Base-by-base conservation (phyloP, 64 coral and sea anemone genomes). In the Actinia tenebrosa region DNA sequence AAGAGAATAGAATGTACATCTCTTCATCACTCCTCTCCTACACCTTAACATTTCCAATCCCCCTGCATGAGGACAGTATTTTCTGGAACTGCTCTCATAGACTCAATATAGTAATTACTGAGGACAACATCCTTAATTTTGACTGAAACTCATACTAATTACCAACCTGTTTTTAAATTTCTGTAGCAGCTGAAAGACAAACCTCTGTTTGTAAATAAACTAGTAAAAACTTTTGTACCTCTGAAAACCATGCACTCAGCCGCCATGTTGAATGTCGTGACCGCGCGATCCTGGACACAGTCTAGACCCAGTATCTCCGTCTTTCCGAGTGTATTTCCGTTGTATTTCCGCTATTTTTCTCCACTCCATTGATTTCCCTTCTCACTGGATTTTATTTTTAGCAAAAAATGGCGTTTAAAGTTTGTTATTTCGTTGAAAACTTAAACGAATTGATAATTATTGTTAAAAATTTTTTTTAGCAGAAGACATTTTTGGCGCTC, bases 301-400 rank as follows among this genome's bases (percentile, higher is more conserved):
- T 37, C 27, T 75, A 27, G 69, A 30, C 11, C 27, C n/a, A 75
- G 69, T 75, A 22, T 9, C 5, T 22, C 16, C 47, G 47, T 22
- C 9, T 37, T 5, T 71, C 7, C 8, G n/a, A n/a, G n/a, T n/a
- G n/a, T n/a, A n/a, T n/a, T n/a, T n/a, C n/a, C n/a, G n/a, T n/a
- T n/a, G n/a, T n/a, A 22, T 9, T 20, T 22, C 16, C 47, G 47
- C 47, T 61, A 13, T n/a, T 20, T n/a, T 68, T 88, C 16, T 86
- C 87, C 45, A 82, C 81, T 88, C 80, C 93, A 20, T 86, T 72
- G 88, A 25, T 91, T 91, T n/a, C 60, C 69, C 30, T 37, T 37
- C 30, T 37, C 30, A 37, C 30, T n/a, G n/a, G n/a, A n/a, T n/a
- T n/a, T n/a, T n/a, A 37, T 37, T 0, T 37, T 37, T 37, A 37